A percentile compares a stretch with the other conserved stretches of the same genome.
Evolutionary conservation across 1,140 invertebrate genomes (phyloP).

Genomic region (Onthophagus taurus): DNA sequence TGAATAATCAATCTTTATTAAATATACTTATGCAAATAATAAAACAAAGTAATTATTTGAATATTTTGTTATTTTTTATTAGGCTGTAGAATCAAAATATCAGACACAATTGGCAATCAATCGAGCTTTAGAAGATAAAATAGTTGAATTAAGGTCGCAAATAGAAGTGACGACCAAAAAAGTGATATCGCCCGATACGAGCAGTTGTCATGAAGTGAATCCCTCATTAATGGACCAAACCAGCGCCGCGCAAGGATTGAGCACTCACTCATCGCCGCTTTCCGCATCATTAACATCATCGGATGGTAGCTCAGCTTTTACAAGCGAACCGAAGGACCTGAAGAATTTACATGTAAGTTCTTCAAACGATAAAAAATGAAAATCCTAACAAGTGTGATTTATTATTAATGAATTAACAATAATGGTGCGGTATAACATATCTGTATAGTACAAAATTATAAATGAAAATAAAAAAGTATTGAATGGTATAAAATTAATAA

Average conservation of each 20-base stretch:
- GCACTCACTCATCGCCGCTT: constrained; percentile 41
- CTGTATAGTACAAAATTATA: no score
- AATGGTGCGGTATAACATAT: no score
- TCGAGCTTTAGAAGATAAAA: constrained; percentile 54
- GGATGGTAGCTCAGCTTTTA: constrained; percentile 41
- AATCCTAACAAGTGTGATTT: neutral
- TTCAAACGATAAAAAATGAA: neutral
- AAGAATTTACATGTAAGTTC: constrained; percentile 40
- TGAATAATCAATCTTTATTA: constrained; percentile 7
- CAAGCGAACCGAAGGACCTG: constrained; percentile 38
- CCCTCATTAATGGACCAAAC: constrained; percentile 38
- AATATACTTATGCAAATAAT: no score
- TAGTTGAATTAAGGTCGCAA: constrained; percentile 51
- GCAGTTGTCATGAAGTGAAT: constrained; percentile 39
- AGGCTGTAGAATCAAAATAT: constrained; percentile 64
- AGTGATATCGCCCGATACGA: constrained; percentile 27
- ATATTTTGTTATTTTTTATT: constrained; percentile 25
- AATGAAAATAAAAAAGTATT: no score
- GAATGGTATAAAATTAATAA: no score
- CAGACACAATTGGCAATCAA: constrained; percentile 56
- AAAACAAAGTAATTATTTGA: no score
- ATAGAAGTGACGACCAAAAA: constrained; percentile 34
- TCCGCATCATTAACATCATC: constrained; percentile 47
- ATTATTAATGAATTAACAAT: neutral
- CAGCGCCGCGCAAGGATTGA: constrained; percentile 29